These are phyloP conservation scores for Diuraphis noxia DNA, from an alignment of 1,140 invertebrate species.

Conservation along the genomic window DNA sequence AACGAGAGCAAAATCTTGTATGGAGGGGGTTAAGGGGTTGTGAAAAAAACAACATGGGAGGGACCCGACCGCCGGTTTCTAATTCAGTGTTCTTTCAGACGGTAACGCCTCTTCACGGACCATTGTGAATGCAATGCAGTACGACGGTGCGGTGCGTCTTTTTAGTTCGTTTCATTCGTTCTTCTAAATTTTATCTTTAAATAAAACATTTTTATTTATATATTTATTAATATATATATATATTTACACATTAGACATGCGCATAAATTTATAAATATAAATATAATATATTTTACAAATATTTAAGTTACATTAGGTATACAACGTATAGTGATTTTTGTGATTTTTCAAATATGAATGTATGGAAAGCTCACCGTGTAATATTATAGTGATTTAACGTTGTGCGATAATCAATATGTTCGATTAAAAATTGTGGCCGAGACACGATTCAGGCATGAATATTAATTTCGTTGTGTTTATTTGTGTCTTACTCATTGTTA, in stretches of 20 bases:
- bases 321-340: not conserved
- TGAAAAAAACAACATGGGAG: slow-evolving; percentile 51
- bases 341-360: slow-evolving; percentile 4
- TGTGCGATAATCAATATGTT: slow-evolving; percentile 11
- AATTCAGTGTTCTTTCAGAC: slow-evolving; percentile 53
- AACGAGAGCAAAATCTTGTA: slow-evolving; percentile 27
- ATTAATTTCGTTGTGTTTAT: not conserved
- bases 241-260: not conserved
- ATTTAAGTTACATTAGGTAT: not conserved
- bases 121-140: slow-evolving; percentile 17
- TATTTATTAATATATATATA: not conserved
- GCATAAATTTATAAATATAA: slow-evolving; percentile 6
- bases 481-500: not conserved
- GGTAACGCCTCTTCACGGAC: slow-evolving; percentile 49
- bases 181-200: not conserved
- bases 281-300: slow-evolving; percentile 17
- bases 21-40: slow-evolving; percentile 48
- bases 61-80: slow-evolving; percentile 42
- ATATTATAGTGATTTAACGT: not conserved
- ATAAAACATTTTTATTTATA: not conserved
- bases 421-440: not conserved
- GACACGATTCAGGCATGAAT: slow-evolving; percentile 36
- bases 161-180: slow-evolving; percentile 25
- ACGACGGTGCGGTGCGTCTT: not conserved
- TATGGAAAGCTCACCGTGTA: not conserved